Evolutionary conservation across 2,888 invertebrate genomes (phyloP).

Genomic region (Macropis europaea): DNA sequence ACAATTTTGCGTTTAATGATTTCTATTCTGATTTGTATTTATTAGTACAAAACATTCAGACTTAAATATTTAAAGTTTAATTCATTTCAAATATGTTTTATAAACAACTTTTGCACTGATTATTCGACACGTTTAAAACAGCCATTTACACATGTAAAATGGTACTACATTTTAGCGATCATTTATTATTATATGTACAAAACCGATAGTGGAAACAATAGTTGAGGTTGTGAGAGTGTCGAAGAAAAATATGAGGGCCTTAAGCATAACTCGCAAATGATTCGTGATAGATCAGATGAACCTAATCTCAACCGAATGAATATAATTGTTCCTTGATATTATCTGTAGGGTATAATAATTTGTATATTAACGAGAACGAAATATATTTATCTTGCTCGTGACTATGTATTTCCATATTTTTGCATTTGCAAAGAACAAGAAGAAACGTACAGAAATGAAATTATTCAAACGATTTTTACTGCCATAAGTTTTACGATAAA

Average conservation of each 20-base stretch:
- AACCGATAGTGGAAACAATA: constrained; percentile 25
- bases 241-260: constrained; percentile 46
- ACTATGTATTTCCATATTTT: constrained; percentile 1
- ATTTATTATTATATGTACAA: constrained; percentile 25
- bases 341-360: constrained; percentile 75
- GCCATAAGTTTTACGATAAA: too few relatives aligned
- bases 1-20: too few relatives aligned
- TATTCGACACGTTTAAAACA: neutral
- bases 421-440: neutral
- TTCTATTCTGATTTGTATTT: too few relatives aligned
- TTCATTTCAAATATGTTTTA: too few relatives aligned
- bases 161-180: neutral
- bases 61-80: too few relatives aligned
- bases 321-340: constrained; percentile 74
- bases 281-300: constrained; percentile 72
- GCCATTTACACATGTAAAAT: neutral
- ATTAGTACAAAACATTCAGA: too few relatives aligned
- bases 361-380: constrained; percentile 75
- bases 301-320: constrained; percentile 72
- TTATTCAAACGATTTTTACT: too few relatives aligned
- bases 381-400: constrained; percentile 62
- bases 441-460: too few relatives aligned
- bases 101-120: neutral
- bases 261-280: constrained; percentile 76
- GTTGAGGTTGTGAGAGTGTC: constrained; percentile 22